Evolutionary conservation across 2,888 invertebrate species (phyloP).

Genomic region (Morpho helenor): DNA sequence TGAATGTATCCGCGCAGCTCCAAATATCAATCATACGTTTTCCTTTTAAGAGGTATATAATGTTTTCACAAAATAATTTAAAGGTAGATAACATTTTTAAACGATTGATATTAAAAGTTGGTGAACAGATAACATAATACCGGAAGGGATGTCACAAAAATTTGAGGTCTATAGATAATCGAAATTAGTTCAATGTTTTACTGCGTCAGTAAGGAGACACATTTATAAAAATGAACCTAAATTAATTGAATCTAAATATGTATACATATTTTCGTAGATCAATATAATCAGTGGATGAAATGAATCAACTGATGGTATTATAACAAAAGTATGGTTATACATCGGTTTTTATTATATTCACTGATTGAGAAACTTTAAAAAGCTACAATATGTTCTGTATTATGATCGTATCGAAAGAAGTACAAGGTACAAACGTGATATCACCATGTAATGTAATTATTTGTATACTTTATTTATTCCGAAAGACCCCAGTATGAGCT

Average conservation of each 20-base stretch:
- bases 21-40: constrained; percentile 49
- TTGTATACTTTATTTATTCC: constrained; percentile 71
- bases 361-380: constrained; percentile 50
- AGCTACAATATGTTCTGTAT: constrained; percentile 55
- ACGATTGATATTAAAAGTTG: constrained; percentile 26
- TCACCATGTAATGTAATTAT: constrained; percentile 53
- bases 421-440: constrained; percentile 58
- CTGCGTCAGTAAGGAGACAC: constrained; percentile 36
- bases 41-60: constrained; percentile 61
- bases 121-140: constrained; percentile 26
- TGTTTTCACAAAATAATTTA: constrained; percentile 47
- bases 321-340: constrained; percentile 41
- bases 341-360: constrained; percentile 36
- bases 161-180: constrained; percentile 21
- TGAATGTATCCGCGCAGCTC: constrained; percentile 61
- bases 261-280: constrained; percentile 7
- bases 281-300: constrained; percentile 2
- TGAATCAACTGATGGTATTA: constrained; percentile 26
- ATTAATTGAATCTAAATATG: too few relatives aligned
- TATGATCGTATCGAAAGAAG: constrained; percentile 61
- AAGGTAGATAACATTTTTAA: constrained; percentile 29
- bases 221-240: constrained; percentile 33
- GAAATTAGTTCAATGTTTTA: constrained; percentile 36
- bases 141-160: constrained; percentile 22
- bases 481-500: constrained; percentile 69